Percentiles rank a stretch among this genome's conserved stretches.
These are phyloP conservation scores for Notamacropus eugenii DNA, from an alignment of 2,797 vertebrate species.

Conservation along the genomic window DNA sequence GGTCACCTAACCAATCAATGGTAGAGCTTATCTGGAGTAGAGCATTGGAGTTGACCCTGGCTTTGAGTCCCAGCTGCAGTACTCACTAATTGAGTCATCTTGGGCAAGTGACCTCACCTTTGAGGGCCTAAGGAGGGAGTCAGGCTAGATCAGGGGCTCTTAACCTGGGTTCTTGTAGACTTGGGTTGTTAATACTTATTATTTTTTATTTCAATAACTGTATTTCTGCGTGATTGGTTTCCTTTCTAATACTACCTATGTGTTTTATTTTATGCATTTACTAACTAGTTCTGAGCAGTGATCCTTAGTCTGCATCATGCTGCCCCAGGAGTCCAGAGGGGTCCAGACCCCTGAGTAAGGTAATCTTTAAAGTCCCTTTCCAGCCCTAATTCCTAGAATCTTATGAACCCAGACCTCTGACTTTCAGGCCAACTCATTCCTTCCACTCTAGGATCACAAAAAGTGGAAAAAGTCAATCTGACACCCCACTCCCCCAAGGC, in stretches of 20 bases:
- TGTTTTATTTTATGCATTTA: neutral
- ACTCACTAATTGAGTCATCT: neutral
- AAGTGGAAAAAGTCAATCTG: neutral
- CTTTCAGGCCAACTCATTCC: neutral
- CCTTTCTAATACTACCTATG: neutral
- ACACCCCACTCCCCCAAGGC: neutral
- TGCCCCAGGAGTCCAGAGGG: neutral
- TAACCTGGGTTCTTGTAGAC: neutral
- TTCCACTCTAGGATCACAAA: neutral
- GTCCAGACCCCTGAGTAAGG: neutral
- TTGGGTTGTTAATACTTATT: neutral
- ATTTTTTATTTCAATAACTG: neutral
- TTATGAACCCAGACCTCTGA: neutral
- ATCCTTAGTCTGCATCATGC: neutral
- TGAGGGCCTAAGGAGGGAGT: neutral
- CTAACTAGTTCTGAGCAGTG: neutral
- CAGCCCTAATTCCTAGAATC: neutral
- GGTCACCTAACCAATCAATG: neutral
- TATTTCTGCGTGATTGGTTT: neutral
- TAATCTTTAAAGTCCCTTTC: neutral
- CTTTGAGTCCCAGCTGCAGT: neutral
- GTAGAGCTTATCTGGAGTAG: neutral
- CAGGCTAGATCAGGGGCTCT: neutral
- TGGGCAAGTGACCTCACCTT: neutral
- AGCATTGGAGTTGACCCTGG: neutral